These are phyloP conservation scores for Ameiurus melas DNA, from an alignment of 2,113 vertebrate genomes.

Conservation along the genomic window DNA sequence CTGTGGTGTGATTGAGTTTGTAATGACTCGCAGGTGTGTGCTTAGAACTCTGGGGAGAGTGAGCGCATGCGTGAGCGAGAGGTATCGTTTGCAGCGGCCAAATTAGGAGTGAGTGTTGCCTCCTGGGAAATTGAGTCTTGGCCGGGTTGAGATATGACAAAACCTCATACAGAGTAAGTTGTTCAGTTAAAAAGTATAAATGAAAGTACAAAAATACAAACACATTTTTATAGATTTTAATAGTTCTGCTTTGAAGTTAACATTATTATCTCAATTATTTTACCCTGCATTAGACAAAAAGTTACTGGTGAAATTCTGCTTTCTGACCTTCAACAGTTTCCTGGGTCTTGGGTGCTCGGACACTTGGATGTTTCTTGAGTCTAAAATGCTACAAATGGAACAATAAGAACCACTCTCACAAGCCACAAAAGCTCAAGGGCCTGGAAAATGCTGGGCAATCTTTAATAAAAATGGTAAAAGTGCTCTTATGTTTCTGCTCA, in stretches of 20 bases:
- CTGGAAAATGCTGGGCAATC: conserved; percentile 60
- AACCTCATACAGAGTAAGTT: not conserved
- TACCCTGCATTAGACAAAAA: not conserved
- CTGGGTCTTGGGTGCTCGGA: conserved; percentile 51
- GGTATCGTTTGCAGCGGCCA: too few relatives aligned
- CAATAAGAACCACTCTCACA: conserved; percentile 63
- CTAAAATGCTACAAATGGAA: conserved; percentile 66
- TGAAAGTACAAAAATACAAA: not conserved
- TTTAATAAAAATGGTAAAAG: conserved; percentile 59
- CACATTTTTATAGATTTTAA: not conserved
- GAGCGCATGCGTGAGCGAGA: too few relatives aligned
- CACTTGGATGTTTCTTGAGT: conserved; percentile 60
- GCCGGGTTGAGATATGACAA: too few relatives aligned
- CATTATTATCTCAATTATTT: not conserved
- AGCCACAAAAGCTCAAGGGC: not conserved
- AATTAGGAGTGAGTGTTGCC: too few relatives aligned
- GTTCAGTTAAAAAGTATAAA: not conserved
- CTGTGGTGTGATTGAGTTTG: too few relatives aligned
- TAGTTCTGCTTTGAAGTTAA: not conserved
- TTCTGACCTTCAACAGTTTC: not conserved
- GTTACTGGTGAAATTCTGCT: not conserved
- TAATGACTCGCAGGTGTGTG: too few relatives aligned
- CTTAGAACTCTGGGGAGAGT: too few relatives aligned
- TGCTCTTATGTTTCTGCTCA: not conserved
- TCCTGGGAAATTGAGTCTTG: too few relatives aligned